Conservation (phyloP, 2,113 vertebrate genomes). For the Boulengeromyrus knoepffleri region DNA sequence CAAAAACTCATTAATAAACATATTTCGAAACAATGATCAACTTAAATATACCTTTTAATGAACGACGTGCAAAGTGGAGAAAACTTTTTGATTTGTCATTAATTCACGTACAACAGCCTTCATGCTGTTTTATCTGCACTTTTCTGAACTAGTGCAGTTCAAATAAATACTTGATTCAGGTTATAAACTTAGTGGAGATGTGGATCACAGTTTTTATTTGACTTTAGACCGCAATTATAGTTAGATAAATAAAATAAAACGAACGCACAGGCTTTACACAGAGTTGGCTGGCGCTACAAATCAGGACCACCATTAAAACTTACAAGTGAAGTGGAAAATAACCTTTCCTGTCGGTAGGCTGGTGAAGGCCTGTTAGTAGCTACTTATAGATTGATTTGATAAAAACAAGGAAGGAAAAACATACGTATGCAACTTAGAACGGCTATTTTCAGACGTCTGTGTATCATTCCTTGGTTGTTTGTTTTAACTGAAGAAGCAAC, state of each 20-base stretch:
- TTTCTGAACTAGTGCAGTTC: not conserved
- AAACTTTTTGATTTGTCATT: not conserved
- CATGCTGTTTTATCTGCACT: not conserved
- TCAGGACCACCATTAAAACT: slow-evolving; percentile 2
- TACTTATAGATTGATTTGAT: not conserved
- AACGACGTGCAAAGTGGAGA: not conserved
- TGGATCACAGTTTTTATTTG: not conserved
- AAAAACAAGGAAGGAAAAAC: not conserved
- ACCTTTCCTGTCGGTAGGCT: not conserved
- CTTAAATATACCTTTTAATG: not conserved
- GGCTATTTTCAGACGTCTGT: not conserved
- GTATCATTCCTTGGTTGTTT: not conserved
- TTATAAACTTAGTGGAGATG: not conserved
- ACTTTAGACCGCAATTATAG: not conserved
- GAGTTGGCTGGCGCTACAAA: not conserved
- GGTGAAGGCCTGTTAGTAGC: not conserved
- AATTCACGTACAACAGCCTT: not conserved
- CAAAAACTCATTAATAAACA: not conserved
- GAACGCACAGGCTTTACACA: not conserved
- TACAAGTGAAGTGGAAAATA: slow-evolving; percentile 8
- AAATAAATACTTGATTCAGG: not conserved
- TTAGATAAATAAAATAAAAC: not conserved
- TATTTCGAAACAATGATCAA: not conserved
- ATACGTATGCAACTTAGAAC: not conserved
- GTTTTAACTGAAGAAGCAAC: not conserved